Conservation (phyloP, 2,888 invertebrate species). For the Drosophila melanosoma region DNA sequence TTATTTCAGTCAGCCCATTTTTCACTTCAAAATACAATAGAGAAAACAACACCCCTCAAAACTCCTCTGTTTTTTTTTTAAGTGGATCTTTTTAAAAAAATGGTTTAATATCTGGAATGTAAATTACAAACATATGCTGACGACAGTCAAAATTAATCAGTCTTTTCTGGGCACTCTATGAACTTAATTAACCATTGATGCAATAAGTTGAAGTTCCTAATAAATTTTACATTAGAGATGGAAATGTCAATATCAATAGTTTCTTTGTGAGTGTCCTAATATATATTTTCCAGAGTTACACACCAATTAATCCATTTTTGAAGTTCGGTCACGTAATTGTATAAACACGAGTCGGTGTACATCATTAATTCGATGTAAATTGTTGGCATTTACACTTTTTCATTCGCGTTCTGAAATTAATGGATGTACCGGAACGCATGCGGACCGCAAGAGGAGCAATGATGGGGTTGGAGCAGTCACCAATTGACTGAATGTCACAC, state of each 20-base stretch:
- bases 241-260: not conserved
- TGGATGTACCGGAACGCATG: slow-evolving; percentile 50
- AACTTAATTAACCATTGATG: not conserved
- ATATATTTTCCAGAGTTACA: not conserved
- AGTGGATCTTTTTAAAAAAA: not conserved
- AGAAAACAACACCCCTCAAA: not conserved
- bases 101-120: not conserved
- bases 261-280: not conserved
- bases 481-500: slow-evolving; percentile 44
- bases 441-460: slow-evolving; percentile 50
- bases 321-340: slow-evolving; percentile 17
- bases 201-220: not conserved
- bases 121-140: not conserved
- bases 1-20: not conserved
- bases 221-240: not conserved
- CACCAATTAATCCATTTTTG: slow-evolving; percentile 4
- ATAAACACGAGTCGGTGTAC: not conserved
- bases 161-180: not conserved
- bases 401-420: slow-evolving; percentile 31
- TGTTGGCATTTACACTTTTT: slow-evolving; percentile 5
- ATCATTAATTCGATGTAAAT: slow-evolving; percentile 17
- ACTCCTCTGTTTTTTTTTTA: not conserved
- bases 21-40: not conserved
- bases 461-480: not conserved
- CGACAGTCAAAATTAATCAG: not conserved